phyloP scores from a whole-genome alignment of 2,113 vertebrate genomes.

The Nothoprocta pentlandii region DNA sequence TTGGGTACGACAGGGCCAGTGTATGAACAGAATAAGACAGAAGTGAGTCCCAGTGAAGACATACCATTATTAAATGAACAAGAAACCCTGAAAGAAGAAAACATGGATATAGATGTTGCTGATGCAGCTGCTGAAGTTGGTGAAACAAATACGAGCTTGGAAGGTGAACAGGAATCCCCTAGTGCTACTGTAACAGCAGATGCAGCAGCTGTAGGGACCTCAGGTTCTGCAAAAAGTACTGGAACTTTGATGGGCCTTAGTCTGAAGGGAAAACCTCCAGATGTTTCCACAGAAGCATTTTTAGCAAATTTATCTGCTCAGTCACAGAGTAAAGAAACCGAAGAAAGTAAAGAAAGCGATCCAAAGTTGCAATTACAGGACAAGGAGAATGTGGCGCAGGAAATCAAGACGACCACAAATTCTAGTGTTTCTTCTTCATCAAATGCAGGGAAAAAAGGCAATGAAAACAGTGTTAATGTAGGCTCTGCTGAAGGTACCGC shows the following conservation, averaged over 20 bases:
- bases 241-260: conserved; percentile 76
- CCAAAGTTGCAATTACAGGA: conserved; percentile 65
- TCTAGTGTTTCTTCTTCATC: conserved; percentile 60
- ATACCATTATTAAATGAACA: conserved; percentile 78
- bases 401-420: conserved; percentile 58
- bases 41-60: conserved; percentile 59
- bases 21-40: conserved; percentile 69
- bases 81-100: conserved; percentile 69
- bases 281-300: conserved; percentile 93
- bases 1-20: conserved; percentile 75
- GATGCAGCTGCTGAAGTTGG: conserved; percentile 81
- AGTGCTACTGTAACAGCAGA: conserved; percentile 42
- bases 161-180: conserved; percentile 55
- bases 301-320: conserved; percentile 84
- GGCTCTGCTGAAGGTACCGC: conserved; percentile 69
- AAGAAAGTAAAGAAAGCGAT: conserved; percentile 70
- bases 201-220: conserved; percentile 56
- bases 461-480: conserved; percentile 25
- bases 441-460: conserved; percentile 64
- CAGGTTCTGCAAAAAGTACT: conserved; percentile 57
- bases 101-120: conserved; percentile 78
- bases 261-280: conserved; percentile 93
- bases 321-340: conserved; percentile 78
- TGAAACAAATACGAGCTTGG: conserved; percentile 61
- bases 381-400: conserved; percentile 66